Percentiles rank a stretch among this genome's conserved stretches.
Conservation (phyloP, 2,888 invertebrate species). For the Troides helena region DNA sequence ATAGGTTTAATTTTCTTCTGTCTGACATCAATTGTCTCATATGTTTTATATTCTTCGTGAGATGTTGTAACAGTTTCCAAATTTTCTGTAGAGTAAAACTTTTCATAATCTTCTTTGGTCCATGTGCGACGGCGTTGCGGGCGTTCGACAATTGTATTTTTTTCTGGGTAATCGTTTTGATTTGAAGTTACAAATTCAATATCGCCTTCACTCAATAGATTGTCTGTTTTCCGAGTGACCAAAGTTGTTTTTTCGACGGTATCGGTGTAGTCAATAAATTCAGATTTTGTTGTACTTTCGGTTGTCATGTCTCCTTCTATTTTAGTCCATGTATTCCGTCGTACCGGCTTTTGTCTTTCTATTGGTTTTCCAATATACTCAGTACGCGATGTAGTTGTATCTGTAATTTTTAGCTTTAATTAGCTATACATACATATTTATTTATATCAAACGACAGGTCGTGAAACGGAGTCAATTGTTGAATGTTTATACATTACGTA, state of each 20-base stretch:
- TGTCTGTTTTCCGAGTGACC: slow-evolving; percentile 82
- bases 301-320: slow-evolving; percentile 86
- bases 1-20: slow-evolving; percentile 73
- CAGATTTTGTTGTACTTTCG: slow-evolving; percentile 84
- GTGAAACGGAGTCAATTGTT: no score
- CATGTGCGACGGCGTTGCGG: slow-evolving; percentile 83
- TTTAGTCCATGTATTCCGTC: slow-evolving; percentile 89
- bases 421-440: no score
- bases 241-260: slow-evolving; percentile 81
- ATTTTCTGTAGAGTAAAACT: slow-evolving; percentile 82
- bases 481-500: no score
- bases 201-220: slow-evolving; percentile 84
- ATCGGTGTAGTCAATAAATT: slow-evolving; percentile 83
- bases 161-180: slow-evolving; percentile 82
- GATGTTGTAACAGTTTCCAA: slow-evolving; percentile 81
- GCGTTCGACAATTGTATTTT: slow-evolving; percentile 77
- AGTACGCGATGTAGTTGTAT: slow-evolving; percentile 84
- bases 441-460: no score
- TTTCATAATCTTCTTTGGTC: slow-evolving; percentile 87
- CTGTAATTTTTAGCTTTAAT: slow-evolving; percentile 56
- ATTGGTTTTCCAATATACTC: slow-evolving; percentile 85
- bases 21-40: slow-evolving; percentile 79
- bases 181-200: slow-evolving; percentile 84
- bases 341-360: slow-evolving; percentile 82
- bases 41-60: slow-evolving; percentile 84